Evolutionary conservation across 2,888 invertebrate genomes (phyloP).

Genomic region (Thera obeliscata): DNA sequence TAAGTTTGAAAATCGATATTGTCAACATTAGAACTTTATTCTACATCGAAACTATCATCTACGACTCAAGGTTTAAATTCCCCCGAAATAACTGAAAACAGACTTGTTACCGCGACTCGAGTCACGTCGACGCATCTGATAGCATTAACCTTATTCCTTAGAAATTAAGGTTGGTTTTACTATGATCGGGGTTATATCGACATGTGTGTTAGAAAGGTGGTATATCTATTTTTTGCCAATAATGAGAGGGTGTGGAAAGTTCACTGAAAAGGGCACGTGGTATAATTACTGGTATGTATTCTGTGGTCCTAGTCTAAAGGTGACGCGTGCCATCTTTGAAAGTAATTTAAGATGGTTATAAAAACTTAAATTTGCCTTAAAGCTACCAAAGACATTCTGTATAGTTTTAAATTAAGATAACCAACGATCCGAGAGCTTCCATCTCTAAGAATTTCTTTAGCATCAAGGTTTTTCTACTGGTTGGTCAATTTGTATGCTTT

Average conservation of each 20-base stretch:
- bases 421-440: no score
- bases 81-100: neutral
- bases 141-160: neutral
- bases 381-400: neutral
- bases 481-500: no score
- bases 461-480: no score
- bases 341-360: neutral
- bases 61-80: neutral
- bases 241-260: slow-evolving; percentile 26
- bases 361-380: neutral
- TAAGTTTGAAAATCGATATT: neutral
- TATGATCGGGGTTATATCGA: neutral
- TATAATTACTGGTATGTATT: slow-evolving; percentile 4
- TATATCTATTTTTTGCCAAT: slow-evolving; percentile 18
- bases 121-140: neutral
- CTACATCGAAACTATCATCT: neutral
- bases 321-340: slow-evolving; percentile 30
- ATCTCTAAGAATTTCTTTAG: no score
- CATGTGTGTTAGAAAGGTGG: slow-evolving; percentile 24
- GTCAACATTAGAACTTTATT: neutral
- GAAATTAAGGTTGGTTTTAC: slow-evolving; percentile 5
- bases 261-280: slow-evolving; percentile 25
- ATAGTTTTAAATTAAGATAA: no score
- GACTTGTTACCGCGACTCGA: neutral
- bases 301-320: slow-evolving; percentile 14